A percentile compares a stretch with the other conserved stretches of the same genome.
These are phyloP conservation scores for Aphyosemion australe DNA, from an alignment of 2,113 vertebrate genomes.

Conservation along the genomic window DNA sequence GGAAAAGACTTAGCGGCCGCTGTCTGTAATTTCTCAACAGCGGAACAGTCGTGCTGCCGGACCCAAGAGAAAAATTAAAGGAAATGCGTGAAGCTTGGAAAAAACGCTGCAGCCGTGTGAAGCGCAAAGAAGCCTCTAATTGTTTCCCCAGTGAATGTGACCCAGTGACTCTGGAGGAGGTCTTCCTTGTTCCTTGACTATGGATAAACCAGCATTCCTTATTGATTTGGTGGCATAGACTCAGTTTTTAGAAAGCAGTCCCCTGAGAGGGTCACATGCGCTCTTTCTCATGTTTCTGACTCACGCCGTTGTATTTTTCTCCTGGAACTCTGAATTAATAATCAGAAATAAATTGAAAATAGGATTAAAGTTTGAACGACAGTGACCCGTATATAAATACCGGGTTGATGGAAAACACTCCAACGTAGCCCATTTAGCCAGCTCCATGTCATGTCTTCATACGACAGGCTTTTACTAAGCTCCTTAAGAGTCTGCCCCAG, in stretches of 20 bases:
- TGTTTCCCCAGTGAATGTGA: slow-evolving; percentile 74
- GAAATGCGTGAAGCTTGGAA: slow-evolving; percentile 33
- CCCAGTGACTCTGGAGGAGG: slow-evolving; percentile 68
- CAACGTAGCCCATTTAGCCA: slow-evolving; percentile 76
- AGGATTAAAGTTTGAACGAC: slow-evolving; percentile 71
- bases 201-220: slow-evolving; percentile 67
- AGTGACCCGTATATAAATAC: slow-evolving; percentile 74
- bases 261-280: slow-evolving; percentile 42
- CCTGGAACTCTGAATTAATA: slow-evolving; percentile 63
- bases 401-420: slow-evolving; percentile 79
- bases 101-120: slow-evolving; percentile 39
- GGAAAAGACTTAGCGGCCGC: slow-evolving; percentile 57
- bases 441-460: slow-evolving; percentile 81
- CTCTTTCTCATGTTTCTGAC: slow-evolving; percentile 25
- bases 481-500: slow-evolving; percentile 80
- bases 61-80: slow-evolving; percentile 67
- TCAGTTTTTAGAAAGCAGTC: slow-evolving; percentile 43
- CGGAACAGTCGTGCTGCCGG: slow-evolving; percentile 48
- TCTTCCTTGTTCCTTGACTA: slow-evolving; percentile 64
- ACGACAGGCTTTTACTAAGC: slow-evolving; percentile 81
- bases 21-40: slow-evolving; percentile 72
- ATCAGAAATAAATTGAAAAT: slow-evolving; percentile 69
- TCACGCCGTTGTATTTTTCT: slow-evolving; percentile 31
- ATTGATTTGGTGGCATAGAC: slow-evolving; percentile 66
- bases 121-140: slow-evolving; percentile 65